phyloP scores from a whole-genome alignment of 1,140 invertebrate genomes.

The Nasonia vitripennis region DNA sequence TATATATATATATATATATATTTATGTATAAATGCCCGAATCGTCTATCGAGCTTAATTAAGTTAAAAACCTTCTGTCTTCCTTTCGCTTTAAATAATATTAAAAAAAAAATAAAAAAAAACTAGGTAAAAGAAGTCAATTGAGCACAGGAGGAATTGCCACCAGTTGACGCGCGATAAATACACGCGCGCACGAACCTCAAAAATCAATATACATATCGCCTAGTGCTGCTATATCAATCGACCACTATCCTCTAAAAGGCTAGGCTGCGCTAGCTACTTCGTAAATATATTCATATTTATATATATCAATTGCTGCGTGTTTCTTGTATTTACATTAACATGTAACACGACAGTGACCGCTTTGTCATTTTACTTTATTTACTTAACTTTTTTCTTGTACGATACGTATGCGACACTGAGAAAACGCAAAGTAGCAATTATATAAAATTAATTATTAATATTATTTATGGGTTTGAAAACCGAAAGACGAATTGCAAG shows the following conservation, averaged over 20 bases:
- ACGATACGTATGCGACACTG: conserved; percentile 56
- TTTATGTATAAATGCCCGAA: conserved; percentile 28
- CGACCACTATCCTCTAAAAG: conserved; percentile 50
- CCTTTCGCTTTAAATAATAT: conserved; percentile 42
- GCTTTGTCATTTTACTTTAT: conserved; percentile 47
- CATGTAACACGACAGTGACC: conserved; percentile 55
- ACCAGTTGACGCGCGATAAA: conserved; percentile 42
- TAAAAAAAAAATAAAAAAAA: not conserved
- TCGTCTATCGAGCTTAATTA: conserved; percentile 40
- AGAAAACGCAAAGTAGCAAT: conserved; percentile 50
- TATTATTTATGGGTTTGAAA: conserved; percentile 39
- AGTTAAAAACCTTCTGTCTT: conserved; percentile 45
- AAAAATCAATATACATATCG: conserved; percentile 54
- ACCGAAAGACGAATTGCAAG: conserved; percentile 49
- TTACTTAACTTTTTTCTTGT: conserved; percentile 50
- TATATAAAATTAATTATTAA: conserved; percentile 46
- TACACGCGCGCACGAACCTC: conserved; percentile 37
- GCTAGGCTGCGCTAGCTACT: conserved; percentile 52
- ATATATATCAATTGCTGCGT: conserved; percentile 52
- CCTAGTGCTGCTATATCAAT: conserved; percentile 50
- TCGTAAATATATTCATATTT: conserved; percentile 47
- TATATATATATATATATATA: conserved; percentile 27
- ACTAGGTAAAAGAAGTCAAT: conserved; percentile 45
- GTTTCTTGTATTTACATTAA: conserved; percentile 63
- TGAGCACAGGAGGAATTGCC: conserved; percentile 50